phyloP scores from a whole-genome alignment of 2,797 vertebrate genomes.

The Peromyscus eremicus region DNA sequence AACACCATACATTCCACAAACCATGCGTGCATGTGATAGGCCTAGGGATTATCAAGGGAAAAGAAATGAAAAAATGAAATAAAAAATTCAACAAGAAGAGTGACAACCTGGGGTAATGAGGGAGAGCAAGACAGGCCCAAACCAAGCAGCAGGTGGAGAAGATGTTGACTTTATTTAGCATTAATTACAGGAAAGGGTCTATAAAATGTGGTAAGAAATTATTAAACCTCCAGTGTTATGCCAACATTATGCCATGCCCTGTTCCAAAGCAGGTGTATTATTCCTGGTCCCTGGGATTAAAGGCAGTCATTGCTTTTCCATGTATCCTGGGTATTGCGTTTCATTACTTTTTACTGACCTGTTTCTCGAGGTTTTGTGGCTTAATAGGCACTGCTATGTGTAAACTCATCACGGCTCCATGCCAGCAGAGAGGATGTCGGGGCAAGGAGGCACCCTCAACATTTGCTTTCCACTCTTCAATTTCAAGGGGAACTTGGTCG shows the following conservation, averaged over 20 bases:
- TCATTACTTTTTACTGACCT: conserved; percentile 88
- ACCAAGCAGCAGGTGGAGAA: conserved; percentile 82
- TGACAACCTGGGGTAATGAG: conserved; percentile 49
- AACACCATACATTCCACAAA: background rate
- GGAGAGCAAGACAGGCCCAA: conserved; percentile 78
- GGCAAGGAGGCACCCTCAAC: background rate
- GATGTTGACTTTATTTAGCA: conserved; percentile 89
- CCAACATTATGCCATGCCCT: conserved; percentile 87
- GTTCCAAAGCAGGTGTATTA: conserved; percentile 88
- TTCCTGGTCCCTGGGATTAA: conserved; percentile 87
- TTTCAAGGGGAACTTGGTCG: background rate
- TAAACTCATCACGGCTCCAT: background rate
- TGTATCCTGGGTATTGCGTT: conserved; percentile 83
- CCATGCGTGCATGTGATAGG: background rate
- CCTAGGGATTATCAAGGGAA: background rate
- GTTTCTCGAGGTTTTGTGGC: conserved; percentile 80
- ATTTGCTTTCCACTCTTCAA: background rate
- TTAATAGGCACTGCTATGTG: conserved; percentile 62
- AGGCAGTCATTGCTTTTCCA: conserved; percentile 88
- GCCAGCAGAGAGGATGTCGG: background rate
- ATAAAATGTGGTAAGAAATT: conserved; percentile 86
- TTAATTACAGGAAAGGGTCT: conserved; percentile 89
- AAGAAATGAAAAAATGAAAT: background rate
- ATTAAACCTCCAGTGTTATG: conserved; percentile 87
- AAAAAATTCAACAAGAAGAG: background rate